Base-by-base conservation (phyloP, 2,113 vertebrate genomes). In the Solea senegalensis region DNA sequence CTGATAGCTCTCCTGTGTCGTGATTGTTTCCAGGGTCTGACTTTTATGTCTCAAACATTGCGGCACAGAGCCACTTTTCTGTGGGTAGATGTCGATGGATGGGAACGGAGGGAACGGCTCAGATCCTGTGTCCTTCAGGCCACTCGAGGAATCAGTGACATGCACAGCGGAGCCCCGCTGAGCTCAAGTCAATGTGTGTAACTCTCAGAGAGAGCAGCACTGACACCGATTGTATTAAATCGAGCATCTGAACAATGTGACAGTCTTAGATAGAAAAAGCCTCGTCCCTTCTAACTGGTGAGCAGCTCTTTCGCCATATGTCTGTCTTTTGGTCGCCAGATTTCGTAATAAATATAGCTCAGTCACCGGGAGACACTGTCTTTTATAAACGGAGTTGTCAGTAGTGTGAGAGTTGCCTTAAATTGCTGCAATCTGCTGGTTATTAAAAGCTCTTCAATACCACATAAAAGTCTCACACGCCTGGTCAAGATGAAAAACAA, bases 201-300 rank as follows among this genome's bases (percentile, higher is more conserved):
- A 51, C 45, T 69, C 56, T 52, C 5, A 43, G 49, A 46, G 39
- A 46, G 55, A 58, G 69, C 51, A 43, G 63, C 50, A n/a, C 48
- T 71, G 79, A 80, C 16, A 13, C 52, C 67, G 50, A 65, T 41
- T 13, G 41, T 73, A 81, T 81, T 82, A 76, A 84, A 77, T 78
- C 63, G 39, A 41, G 52, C 69, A 49, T 64, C 52, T 57, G 21
- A 57, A 21, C 52, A 74, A 60, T 79, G 34, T 61, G 59, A 41
- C 26, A 50, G 58, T 43, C 48, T 51, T 57, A 58, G 9, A 50
- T 21, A 40, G 39, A 57, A n/a, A 69, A 63, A 15, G 39, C 21
- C 3, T 48, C 68, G 21, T 43, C 27, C 1, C 34, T 51, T 53
- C 2, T n/a, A 58, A 27, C 58, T 27, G 21, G 3, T n/a, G 39